Percentiles rank a stretch among this genome's conserved stretches.
phyloP scores from a whole-genome alignment of 2,113 vertebrate species.

The Triplophysa rosa region DNA sequence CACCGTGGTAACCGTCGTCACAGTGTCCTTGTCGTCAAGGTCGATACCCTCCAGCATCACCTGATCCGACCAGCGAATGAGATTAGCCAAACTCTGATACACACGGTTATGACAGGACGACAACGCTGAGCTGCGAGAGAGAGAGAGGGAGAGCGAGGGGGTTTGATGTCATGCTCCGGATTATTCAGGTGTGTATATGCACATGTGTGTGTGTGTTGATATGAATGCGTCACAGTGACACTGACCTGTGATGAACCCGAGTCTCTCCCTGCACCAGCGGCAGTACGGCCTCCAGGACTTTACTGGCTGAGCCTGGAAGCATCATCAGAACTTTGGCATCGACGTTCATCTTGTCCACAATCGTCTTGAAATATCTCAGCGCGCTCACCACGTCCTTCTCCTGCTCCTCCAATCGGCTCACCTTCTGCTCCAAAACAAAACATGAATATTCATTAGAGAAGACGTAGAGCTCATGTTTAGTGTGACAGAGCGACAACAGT shows the following conservation, averaged over 20 bases:
- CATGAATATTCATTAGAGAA: not conserved
- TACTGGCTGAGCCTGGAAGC: conserved; percentile 95
- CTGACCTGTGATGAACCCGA: conserved; percentile 89
- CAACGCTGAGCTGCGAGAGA: conserved; percentile 82
- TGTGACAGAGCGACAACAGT: not conserved
- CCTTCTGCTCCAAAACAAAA: conserved; percentile 73
- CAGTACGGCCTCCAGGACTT: conserved; percentile 93
- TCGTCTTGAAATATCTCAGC: conserved; percentile 96
- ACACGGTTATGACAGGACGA: conserved; percentile 94
- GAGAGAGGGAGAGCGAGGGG: conserved; percentile 29
- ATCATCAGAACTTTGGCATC: conserved; percentile 96
- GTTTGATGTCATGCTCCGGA: not conserved
- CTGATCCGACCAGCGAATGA: conserved; percentile 97
- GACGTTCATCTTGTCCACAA: conserved; percentile 97
- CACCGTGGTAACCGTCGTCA: conserved; percentile 87
- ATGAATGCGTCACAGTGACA: too few relatives aligned
- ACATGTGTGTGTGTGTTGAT: too few relatives aligned
- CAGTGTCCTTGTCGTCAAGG: conserved; percentile 92
- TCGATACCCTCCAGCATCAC: conserved; percentile 97
- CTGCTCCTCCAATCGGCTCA: conserved; percentile 90
- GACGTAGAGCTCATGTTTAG: not conserved
- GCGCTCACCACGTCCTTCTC: conserved; percentile 98
- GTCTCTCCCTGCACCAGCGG: conserved; percentile 90
- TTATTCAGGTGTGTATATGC: not conserved
- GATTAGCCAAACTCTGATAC: conserved; percentile 95